Evolutionary conservation across 2,113 vertebrate species (phyloP).

Genomic region (Dryoscopus gambensis): DNA sequence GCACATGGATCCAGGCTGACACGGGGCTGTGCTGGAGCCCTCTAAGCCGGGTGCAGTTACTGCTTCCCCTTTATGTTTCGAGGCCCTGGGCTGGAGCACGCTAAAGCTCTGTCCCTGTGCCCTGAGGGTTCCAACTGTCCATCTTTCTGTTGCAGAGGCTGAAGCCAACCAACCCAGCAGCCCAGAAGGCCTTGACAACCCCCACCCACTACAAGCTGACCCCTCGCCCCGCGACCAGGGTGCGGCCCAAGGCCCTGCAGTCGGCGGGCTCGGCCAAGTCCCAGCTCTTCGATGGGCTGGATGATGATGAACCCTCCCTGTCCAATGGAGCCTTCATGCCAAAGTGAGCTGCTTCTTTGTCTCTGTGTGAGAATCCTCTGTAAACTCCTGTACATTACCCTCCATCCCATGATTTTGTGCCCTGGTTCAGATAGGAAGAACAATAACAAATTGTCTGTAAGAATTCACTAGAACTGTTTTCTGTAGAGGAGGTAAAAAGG

Average conservation of each 20-base stretch:
- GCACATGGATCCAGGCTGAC: background rate
- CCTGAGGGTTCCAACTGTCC: background rate
- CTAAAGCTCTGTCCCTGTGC: background rate
- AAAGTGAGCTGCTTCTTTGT: slow-evolving; percentile 72
- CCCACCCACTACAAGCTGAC: slow-evolving; percentile 95
- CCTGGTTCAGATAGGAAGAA: background rate
- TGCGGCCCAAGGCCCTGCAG: slow-evolving; percentile 90
- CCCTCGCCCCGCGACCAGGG: slow-evolving; percentile 85
- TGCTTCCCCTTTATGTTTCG: background rate
- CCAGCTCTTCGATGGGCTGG: slow-evolving; percentile 92
- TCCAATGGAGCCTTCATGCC: slow-evolving; percentile 90
- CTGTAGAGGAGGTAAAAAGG: background rate
- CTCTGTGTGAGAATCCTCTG: background rate
- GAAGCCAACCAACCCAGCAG: slow-evolving; percentile 94
- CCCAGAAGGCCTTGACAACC: slow-evolving; percentile 92
- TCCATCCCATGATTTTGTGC: fast-evolving
- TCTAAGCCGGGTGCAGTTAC: fast-evolving
- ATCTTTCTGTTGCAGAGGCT: slow-evolving; percentile 77
- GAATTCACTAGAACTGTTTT: background rate
- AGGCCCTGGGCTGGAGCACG: background rate
- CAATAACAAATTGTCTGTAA: background rate
- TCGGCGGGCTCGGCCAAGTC: slow-evolving; percentile 85
- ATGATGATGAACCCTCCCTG: slow-evolving; percentile 88
- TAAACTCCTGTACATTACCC: fast-evolving
- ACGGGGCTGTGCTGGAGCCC: background rate